A percentile compares a stretch with the other conserved stretches of the same genome.
phyloP scores from a whole-genome alignment of 2,113 vertebrate species.

The Sturnira hondurensis region DNA sequence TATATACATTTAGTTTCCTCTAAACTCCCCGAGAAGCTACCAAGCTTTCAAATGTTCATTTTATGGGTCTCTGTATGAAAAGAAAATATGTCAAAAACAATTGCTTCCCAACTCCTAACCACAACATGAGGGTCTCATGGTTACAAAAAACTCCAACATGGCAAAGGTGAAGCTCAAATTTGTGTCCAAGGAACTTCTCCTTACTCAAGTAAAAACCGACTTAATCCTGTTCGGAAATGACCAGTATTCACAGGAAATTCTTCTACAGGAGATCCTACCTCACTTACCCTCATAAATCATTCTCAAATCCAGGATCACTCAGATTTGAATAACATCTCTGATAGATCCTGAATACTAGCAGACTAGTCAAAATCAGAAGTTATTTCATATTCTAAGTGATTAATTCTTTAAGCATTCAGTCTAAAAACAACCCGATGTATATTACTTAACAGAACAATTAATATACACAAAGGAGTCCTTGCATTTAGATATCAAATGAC shows the following conservation, averaged over 20 bases:
- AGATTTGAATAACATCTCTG: neutral
- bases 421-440: neutral
- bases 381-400: neutral
- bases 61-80: neutral
- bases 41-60: neutral
- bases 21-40: neutral
- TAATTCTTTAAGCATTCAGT: neutral
- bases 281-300: neutral
- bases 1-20: neutral
- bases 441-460: neutral
- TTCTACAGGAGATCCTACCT: neutral
- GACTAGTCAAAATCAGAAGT: neutral
- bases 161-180: neutral
- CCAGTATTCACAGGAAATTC: neutral
- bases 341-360: neutral
- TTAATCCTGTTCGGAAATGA: neutral
- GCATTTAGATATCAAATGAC: neutral
- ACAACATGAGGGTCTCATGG: neutral
- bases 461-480: neutral
- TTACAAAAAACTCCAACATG: neutral
- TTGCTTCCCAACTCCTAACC: neutral
- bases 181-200: neutral
- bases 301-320: neutral
- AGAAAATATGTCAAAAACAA: neutral
- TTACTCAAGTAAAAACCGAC: accelerated